Base-by-base conservation (phyloP, 1,140 invertebrate species). In the Nasonia giraulti region DNA sequence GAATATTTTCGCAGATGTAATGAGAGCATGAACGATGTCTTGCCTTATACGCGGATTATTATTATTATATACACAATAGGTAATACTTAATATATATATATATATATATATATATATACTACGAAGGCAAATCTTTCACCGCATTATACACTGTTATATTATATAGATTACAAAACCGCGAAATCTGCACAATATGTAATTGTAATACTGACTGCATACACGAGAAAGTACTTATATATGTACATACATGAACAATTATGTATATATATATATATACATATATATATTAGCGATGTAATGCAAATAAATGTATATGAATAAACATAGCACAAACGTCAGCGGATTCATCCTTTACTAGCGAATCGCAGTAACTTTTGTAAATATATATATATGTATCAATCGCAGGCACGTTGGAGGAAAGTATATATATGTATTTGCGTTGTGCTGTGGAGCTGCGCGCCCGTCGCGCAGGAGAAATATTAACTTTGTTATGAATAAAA, bases 1-100 rank as follows among this genome's bases (percentile, higher is more conserved):
- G 62, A 69, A 55, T 37, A 37, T 37, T 4, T 37, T 37, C 33
- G 27, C 27, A 27, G 27, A 27, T 27, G 27, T 27, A 27, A 37
- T 44, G 73, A 40, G 76, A 82, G 80, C 11, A 83, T 55, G 80
- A 85, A 85, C 69, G 82, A 74, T 86, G 83, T 85, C 86, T 87
- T 87, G 88, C 88, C 88, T 89, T 89, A 88, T 87, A 86, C 86
- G 50, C 84, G 17, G 66, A 87, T 84, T 82, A 82, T 87, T 27
- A 27, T 1, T 27, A 27, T 27, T 27, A 27, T 27, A 27, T 27
- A 27, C 27, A 27, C 27, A 27, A 27, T 27, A 27, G 27, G 27
- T 27, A 27, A 27, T 27, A 27, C 27, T 27, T 27, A 27, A n/a
- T n/a, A n/a, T n/a, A n/a, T n/a, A n/a, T n/a, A n/a, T n/a, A n/a